Base-by-base conservation (phyloP, 2,888 invertebrate genomes). In the Drosophila multiciliata region DNA sequence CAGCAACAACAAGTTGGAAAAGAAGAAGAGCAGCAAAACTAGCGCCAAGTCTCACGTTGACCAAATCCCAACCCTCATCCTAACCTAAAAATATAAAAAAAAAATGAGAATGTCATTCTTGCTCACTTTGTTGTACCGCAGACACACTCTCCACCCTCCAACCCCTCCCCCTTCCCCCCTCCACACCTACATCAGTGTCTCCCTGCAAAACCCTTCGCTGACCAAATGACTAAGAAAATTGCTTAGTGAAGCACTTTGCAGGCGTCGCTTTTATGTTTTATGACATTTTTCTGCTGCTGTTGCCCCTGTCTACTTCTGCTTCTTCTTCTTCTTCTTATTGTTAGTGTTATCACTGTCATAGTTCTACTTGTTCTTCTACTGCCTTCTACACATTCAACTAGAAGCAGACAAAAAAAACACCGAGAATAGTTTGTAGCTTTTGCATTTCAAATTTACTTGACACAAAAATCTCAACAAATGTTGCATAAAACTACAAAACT, bases 211-310 rank as follows among this genome's bases (percentile, higher is more conserved):
- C 57, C 57, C 53, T 52, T 64, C 74, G 67, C 68, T 83, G 83
- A 78, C 87, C 87, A 87, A 83, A 83, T 86, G 83, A 81, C 87
- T 80, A 83, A 86, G 87, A 87, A 87, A 83, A 83, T 83, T 83
- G 83, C 87, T 87, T 83, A 81, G 87, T 78, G 87, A 80, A 87
- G 87, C 83, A 86, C 87, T 83, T 83, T 83, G 73, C 83, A 87
- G 83, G 84, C 83, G 81, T 86, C 83, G 87, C 83, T 74, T 87
- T 81, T 81, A 87, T 83, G 75, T 87, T 83, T 86, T 87, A 83
- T 86, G 83, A 83, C 84, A 87, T 87, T 81, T 78, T 58, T 67
- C 76, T 69, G 52, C 23, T 40, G 36, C 40, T 63, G 32, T 15
- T 48, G n/a, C 1, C 17, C 54, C 36, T 35, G 9, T 38, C 17